Conservation (phyloP, 64 coral and sea anemone genomes). For the Montipora foliosa region DNA sequence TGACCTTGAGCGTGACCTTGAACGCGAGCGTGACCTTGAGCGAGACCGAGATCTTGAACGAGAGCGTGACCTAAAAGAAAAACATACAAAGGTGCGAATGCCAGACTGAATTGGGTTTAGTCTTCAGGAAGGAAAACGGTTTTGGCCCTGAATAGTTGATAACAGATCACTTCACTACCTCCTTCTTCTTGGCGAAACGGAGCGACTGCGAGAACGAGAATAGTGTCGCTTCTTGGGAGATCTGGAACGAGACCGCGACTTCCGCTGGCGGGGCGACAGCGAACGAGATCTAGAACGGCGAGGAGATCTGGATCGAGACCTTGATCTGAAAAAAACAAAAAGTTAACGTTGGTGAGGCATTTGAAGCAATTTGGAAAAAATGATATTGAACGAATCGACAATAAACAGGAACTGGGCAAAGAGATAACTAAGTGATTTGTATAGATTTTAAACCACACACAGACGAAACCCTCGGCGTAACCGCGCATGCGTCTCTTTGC, state of each 20-base stretch:
- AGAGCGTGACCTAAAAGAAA: constrained; percentile 25
- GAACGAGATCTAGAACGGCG: constrained; percentile 43
- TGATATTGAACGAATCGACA: too few species aligned
- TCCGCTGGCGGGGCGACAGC: constrained; percentile 36
- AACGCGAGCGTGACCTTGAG: constrained; percentile 58
- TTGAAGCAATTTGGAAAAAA: too few species aligned
- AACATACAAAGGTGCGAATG: background rate
- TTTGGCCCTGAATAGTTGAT: background rate
- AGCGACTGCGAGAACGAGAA: constrained; percentile 59
- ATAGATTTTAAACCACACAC: too few species aligned
- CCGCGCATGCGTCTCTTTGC: too few species aligned
- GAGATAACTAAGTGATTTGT: too few species aligned
- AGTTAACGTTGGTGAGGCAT: too few species aligned
- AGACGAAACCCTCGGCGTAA: too few species aligned
- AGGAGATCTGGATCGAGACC: constrained; percentile 68
- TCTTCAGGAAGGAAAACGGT: background rate
- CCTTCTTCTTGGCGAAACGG: constrained; percentile 60
- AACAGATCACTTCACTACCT: constrained; percentile 16
- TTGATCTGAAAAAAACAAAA: constrained; percentile 19
- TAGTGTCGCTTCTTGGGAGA: constrained; percentile 34
- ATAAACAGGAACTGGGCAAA: too few species aligned
- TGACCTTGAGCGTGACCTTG: constrained; percentile 68
- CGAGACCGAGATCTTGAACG: constrained; percentile 51
- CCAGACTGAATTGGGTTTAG: background rate
- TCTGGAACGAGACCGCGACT: constrained; percentile 39